Evolutionary conservation across 2,797 vertebrate genomes (phyloP).

Genomic region (Perdix hodgsoniae): DNA sequence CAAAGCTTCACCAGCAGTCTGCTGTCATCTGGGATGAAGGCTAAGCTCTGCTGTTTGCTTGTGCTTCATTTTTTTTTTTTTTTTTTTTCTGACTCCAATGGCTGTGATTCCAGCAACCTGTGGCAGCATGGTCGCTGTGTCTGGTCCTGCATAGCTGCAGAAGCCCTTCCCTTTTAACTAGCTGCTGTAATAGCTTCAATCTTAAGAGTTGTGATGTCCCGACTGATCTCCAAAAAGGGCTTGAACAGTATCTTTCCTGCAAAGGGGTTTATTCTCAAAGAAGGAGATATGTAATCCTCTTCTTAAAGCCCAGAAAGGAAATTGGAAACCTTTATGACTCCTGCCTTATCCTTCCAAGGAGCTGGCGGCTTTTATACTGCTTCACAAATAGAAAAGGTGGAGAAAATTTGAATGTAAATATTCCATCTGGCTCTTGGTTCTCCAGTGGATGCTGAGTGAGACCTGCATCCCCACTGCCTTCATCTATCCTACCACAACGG

Average conservation of each 20-base stretch:
- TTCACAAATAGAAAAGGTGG: not conserved
- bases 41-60: not conserved
- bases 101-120: not conserved
- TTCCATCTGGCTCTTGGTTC: not conserved
- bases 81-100: not conserved
- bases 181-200: slow-evolving; percentile 6
- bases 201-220: not conserved
- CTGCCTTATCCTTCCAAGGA: not conserved
- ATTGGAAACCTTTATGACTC: slow-evolving; percentile 18
- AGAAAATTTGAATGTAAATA: not conserved
- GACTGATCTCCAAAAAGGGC: slow-evolving; percentile 47
- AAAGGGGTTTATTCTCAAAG: slow-evolving; percentile 60
- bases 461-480: not conserved
- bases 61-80: not conserved
- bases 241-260: slow-evolving; percentile 54
- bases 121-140: not conserved
- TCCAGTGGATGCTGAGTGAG: not conserved
- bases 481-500: not conserved
- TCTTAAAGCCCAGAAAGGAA: slow-evolving; percentile 24
- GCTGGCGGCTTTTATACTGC: slow-evolving; percentile 21
- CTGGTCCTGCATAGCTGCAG: not conserved
- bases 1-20: not conserved
- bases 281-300: slow-evolving; percentile 52
- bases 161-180: slow-evolving; percentile 33
- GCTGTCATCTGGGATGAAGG: not conserved